phyloP scores from a whole-genome alignment of 35 echinoderm and acorn worm genomes.

The Chiridota heheva region DNA sequence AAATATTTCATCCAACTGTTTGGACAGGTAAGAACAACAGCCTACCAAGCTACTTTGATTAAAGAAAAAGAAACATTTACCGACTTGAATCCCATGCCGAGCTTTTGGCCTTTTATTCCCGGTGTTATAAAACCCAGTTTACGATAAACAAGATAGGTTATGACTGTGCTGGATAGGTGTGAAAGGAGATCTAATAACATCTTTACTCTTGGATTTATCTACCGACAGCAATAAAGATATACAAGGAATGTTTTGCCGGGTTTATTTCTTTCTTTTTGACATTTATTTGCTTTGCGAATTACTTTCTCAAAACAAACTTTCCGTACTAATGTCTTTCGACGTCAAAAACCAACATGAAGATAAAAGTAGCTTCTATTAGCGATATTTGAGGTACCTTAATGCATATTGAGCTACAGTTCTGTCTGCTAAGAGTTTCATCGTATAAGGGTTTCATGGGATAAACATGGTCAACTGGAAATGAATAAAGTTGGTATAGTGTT shows the following conservation, averaged over 20 bases:
- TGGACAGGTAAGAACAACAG: conserved; percentile 12
- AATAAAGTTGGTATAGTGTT: no score
- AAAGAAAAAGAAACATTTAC: neutral
- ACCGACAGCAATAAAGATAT: neutral
- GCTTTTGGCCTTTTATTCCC: conserved; percentile 12
- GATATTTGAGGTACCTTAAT: no score
- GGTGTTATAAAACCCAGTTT: conserved; percentile 41
- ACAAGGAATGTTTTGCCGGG: conserved; percentile 20
- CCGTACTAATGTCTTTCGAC: conserved; percentile 7
- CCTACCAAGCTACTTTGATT: conserved; percentile 16
- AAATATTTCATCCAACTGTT: conserved; percentile 27
- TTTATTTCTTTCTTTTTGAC: conserved; percentile 22
- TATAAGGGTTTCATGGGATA: no score
- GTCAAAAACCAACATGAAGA: conserved; percentile 28
- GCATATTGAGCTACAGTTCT: no score
- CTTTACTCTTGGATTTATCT: conserved; percentile 13
- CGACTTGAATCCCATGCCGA: neutral
- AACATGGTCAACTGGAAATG: no score
- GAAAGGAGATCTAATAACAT: conserved; percentile 37
- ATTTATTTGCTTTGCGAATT: conserved; percentile 39
- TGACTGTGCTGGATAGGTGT: conserved; percentile 25
- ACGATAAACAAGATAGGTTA: conserved; percentile 41
- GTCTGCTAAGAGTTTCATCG: no score
- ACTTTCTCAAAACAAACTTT: conserved; percentile 45
- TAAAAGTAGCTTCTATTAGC: no score